These are phyloP conservation scores for Pyrgus malvae DNA, from an alignment of 2,888 invertebrate genomes.

Conservation along the genomic window DNA sequence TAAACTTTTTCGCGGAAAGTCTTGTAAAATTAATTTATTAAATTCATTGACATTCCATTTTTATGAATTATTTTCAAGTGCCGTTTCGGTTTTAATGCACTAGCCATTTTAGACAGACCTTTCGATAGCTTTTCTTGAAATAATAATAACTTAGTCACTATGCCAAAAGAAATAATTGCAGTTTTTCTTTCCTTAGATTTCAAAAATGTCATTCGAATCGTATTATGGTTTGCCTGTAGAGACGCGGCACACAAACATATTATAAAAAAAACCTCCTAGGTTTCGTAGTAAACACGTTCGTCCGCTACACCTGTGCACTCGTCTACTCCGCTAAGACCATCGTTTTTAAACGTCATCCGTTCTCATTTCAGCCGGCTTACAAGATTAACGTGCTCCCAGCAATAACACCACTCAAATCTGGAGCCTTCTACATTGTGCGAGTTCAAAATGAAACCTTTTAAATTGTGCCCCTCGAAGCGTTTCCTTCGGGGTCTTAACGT, in stretches of 20 bases:
- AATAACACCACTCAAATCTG: constrained; percentile 26
- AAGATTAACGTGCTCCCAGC: constrained; percentile 26
- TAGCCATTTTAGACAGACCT: not conserved
- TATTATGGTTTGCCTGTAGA: no score
- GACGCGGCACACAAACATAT: no score
- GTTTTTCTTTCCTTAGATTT: no score
- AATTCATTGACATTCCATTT: no score
- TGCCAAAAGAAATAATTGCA: no score
- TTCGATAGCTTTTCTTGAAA: no score
- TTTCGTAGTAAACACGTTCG: not conserved
- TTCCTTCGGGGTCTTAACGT: constrained; percentile 12
- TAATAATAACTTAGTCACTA: no score
- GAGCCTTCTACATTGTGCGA: constrained; percentile 14
- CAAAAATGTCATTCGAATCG: no score
- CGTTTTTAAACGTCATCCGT: constrained; percentile 29
- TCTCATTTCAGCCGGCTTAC: constrained; percentile 26
- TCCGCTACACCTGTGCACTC: constrained; percentile 4
- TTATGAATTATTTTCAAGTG: no score
- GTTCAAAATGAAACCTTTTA: constrained; percentile 27
- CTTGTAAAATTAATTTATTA: not conserved
- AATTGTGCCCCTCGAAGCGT: constrained; percentile 17
- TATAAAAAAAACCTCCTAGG: no score
- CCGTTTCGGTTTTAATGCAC: no score
- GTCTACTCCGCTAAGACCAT: constrained; percentile 15
- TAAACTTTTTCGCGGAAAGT: not conserved